Evolutionary conservation across 2,888 invertebrate species (phyloP).

Genomic region (Platypus cylindrus): DNA sequence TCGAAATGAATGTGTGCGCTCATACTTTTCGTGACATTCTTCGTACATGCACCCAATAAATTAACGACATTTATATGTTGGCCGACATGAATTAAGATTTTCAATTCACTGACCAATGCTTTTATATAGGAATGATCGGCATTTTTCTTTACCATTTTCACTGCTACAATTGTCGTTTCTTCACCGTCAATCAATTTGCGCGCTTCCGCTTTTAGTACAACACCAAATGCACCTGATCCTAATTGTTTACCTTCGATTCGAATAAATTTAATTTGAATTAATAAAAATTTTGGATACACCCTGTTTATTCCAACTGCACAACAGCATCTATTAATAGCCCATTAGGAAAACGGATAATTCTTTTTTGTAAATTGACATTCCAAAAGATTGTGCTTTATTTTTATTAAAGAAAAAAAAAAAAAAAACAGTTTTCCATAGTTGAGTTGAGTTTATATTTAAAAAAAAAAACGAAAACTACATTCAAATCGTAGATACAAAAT

Average conservation of each 20-base stretch:
- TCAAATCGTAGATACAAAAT: no score
- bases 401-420: no score
- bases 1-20: neutral
- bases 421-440: no score
- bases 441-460: no score
- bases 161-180: conserved; percentile 71
- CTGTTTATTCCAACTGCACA: no score
- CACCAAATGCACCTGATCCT: conserved; percentile 91
- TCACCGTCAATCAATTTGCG: conserved; percentile 65
- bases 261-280: no score
- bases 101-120: conserved; percentile 82
- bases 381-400: no score
- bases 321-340: no score
- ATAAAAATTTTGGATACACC: no score
- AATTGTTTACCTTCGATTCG: conserved; percentile 32
- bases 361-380: no score
- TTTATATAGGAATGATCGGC: conserved; percentile 75
- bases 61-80: conserved; percentile 92
- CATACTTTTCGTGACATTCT: conserved; percentile 72
- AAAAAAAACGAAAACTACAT: no score
- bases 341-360: no score
- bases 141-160: conserved; percentile 88
- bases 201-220: conserved; percentile 79
- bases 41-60: conserved; percentile 86
- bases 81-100: conserved; percentile 91